Conservation (phyloP, 2,888 invertebrate species). For the Oscheius sp. region DNA sequence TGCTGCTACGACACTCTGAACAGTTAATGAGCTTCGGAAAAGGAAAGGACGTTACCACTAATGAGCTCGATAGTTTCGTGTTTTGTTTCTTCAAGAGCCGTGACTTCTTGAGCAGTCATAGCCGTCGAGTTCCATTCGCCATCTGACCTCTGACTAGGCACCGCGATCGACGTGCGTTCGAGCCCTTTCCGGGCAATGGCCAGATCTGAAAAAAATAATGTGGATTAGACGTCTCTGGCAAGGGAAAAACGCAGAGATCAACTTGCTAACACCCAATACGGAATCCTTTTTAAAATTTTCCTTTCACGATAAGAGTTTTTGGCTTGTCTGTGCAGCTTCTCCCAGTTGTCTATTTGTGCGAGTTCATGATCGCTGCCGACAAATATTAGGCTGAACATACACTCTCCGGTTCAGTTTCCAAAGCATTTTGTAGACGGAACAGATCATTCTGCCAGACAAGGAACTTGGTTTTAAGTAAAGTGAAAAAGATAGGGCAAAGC, state of each 20-base stretch:
- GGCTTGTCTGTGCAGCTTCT: too few species aligned
- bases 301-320: too few species aligned
- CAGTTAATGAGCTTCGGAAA: neutral
- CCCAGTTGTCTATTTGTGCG: too few species aligned
- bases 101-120: neutral
- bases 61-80: slow-evolving; percentile 7
- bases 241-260: neutral
- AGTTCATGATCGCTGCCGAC: too few species aligned
- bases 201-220: slow-evolving; percentile 13
- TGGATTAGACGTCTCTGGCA: neutral
- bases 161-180: slow-evolving; percentile 3
- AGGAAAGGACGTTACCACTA: neutral
- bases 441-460: too few species aligned
- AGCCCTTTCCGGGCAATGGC: slow-evolving; percentile 10
- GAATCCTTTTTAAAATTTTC: too few species aligned
- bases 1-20: slow-evolving; percentile 13
- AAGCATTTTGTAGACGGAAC: too few species aligned
- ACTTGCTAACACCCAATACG: neutral
- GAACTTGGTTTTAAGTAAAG: too few species aligned
- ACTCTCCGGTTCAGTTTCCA: too few species aligned
- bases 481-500: too few species aligned
- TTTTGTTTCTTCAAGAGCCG: slow-evolving; percentile 3
- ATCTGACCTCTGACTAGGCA: neutral
- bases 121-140: neutral
- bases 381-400: too few species aligned